phyloP scores from a whole-genome alignment of 2,888 invertebrate species.

The Ametastegia equiseti region DNA sequence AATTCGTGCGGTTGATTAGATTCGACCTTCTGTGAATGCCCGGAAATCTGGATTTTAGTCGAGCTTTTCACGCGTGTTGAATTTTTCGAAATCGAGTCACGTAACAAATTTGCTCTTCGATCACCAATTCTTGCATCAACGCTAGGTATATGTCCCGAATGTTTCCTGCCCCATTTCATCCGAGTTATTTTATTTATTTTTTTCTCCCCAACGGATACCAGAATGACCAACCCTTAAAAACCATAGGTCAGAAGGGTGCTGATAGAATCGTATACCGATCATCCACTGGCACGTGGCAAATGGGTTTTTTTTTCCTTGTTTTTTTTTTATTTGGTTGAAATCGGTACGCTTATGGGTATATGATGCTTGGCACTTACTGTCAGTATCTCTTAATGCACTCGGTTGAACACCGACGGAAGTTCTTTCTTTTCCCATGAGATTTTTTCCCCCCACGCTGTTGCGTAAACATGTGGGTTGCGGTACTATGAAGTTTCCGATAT shows the following conservation, averaged over 20 bases:
- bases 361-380: neutral
- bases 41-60: neutral
- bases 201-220: no score
- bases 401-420: neutral
- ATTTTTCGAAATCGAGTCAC: conserved; percentile 1
- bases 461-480: conserved; percentile 26
- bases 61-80: neutral
- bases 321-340: neutral
- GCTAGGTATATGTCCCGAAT: neutral
- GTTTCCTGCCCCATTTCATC: neutral
- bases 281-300: neutral
- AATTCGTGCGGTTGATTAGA: neutral
- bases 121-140: neutral
- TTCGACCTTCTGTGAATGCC: neutral
- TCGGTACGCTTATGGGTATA: neutral
- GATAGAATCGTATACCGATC: neutral
- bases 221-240: neutral
- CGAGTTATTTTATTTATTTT: no score
- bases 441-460: neutral
- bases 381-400: conserved; percentile 18
- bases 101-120: neutral
- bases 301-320: neutral
- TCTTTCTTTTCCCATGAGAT: neutral
- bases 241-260: no score
- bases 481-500: conserved; percentile 2